Conservation (phyloP, 1,140 invertebrate genomes). For the Drosophila bipectinata region DNA sequence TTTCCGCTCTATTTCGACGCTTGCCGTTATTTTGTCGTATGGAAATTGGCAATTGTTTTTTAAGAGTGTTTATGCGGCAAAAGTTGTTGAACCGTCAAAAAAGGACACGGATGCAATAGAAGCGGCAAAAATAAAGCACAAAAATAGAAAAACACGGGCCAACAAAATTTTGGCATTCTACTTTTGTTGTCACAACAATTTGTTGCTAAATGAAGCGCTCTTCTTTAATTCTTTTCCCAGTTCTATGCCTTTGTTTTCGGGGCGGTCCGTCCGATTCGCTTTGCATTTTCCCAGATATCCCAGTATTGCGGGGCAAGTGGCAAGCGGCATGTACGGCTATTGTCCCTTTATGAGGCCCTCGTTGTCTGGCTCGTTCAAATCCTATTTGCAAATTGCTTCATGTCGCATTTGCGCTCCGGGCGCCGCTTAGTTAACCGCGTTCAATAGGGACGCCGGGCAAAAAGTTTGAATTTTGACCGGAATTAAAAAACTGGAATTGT, state of each 20-base stretch:
- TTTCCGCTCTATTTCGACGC: constrained; percentile 20
- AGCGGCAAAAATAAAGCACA: not conserved
- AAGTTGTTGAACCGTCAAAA: constrained; percentile 73
- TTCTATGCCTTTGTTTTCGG: constrained; percentile 8
- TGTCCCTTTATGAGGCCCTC: constrained; percentile 29
- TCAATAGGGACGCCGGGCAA: not conserved
- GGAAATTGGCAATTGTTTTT: constrained; percentile 72
- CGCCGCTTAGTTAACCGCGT: constrained; percentile 18
- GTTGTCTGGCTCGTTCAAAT: constrained; percentile 40
- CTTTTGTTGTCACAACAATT: constrained; percentile 69
- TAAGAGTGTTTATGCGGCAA: constrained; percentile 69
- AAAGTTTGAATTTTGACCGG: not conserved
- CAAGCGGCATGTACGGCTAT: not conserved
- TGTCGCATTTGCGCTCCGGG: constrained; percentile 19
- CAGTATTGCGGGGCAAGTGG: not conserved
- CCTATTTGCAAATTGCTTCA: constrained; percentile 65
- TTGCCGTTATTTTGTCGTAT: constrained; percentile 29
- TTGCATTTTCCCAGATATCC: not conserved
- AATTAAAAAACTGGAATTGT: too few species aligned
- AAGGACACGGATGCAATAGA: constrained; percentile 37
- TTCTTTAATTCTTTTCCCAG: constrained; percentile 55
- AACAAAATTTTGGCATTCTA: constrained; percentile 48
- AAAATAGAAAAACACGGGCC: constrained; percentile 12
- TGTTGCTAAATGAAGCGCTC: constrained; percentile 75
- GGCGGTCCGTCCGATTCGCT: not conserved